Conservation (phyloP, 2,888 invertebrate genomes). For the Drosophila kokeensis region DNA sequence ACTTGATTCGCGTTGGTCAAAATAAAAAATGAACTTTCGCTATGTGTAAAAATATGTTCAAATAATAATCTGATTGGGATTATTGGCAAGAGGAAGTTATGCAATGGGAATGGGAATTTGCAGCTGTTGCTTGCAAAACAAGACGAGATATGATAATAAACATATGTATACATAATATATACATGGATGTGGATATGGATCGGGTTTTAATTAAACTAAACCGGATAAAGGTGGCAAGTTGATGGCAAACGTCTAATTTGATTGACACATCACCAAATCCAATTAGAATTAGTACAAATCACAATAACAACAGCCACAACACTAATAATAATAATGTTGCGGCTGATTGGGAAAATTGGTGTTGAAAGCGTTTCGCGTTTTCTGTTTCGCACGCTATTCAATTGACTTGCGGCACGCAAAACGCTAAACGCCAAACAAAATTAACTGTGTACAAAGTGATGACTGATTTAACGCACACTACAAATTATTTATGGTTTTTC, state of each 20-base stretch:
- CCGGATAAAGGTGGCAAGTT: neutral
- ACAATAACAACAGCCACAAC: neutral
- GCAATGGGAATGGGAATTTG: slow-evolving; percentile 19
- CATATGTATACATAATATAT: neutral
- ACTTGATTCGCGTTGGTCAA: neutral
- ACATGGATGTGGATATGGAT: neutral
- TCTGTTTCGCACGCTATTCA: slow-evolving; percentile 64
- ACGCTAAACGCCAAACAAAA: slow-evolving; percentile 48
- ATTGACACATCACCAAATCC: slow-evolving; percentile 44
- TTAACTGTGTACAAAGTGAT: slow-evolving; percentile 32
- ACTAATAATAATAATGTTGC: neutral
- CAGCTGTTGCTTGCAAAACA: neutral
- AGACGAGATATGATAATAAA: slow-evolving; percentile 20
- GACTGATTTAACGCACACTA: slow-evolving; percentile 38
- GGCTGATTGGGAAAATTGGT: slow-evolving; percentile 31
- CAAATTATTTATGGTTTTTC: slow-evolving; percentile 19
- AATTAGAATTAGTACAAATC: slow-evolving; percentile 18
- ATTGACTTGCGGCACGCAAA: slow-evolving; percentile 66
- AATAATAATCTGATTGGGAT: slow-evolving; percentile 9
- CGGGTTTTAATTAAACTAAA: neutral
- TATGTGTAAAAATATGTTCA: too few relatives aligned
- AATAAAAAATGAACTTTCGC: neutral
- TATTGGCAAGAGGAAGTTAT: slow-evolving; percentile 5
- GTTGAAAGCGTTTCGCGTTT: neutral
- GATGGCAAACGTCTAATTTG: neutral